Evolutionary conservation across 2,797 vertebrate species (phyloP).

Genomic region (Danio aesculapii): DNA sequence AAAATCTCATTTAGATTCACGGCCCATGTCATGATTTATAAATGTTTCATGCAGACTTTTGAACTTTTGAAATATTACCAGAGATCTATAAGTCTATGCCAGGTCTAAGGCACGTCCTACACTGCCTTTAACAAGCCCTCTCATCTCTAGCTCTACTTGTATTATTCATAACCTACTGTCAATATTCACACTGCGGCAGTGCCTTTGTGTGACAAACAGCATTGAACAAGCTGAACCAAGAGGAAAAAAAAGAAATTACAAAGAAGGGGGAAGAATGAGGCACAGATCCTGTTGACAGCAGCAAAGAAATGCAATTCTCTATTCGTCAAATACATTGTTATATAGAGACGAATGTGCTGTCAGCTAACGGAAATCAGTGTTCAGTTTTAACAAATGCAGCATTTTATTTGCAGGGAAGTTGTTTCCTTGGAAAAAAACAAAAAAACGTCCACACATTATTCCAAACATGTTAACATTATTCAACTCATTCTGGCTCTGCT

Average conservation of each 20-base stretch:
- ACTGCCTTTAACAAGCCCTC: constrained; percentile 14
- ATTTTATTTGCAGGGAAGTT: background rate
- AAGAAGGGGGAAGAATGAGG: background rate
- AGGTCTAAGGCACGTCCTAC: too few relatives aligned
- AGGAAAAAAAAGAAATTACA: constrained; percentile 23
- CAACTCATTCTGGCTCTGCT: background rate
- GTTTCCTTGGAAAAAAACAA: background rate
- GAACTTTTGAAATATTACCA: too few relatives aligned
- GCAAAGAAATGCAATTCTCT: constrained; percentile 9
- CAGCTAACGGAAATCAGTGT: constrained; percentile 9
- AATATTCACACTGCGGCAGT: constrained; percentile 14
- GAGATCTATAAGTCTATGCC: too few relatives aligned
- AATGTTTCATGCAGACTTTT: too few relatives aligned
- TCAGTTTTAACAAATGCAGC: background rate
- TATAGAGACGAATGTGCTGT: background rate
- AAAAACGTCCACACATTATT: background rate
- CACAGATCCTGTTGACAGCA: constrained; percentile 3
- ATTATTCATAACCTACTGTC: constrained; percentile 42
- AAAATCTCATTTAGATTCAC: too few relatives aligned
- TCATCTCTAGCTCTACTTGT: constrained; percentile 29
- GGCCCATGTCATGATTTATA: too few relatives aligned
- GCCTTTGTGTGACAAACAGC: constrained; percentile 2
- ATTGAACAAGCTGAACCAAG: constrained; percentile 34
- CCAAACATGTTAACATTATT: constrained; percentile 14
- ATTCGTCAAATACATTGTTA: constrained; percentile 7